phyloP scores from a whole-genome alignment of 2,888 invertebrate species.

The Synanthedon vespiformis region DNA sequence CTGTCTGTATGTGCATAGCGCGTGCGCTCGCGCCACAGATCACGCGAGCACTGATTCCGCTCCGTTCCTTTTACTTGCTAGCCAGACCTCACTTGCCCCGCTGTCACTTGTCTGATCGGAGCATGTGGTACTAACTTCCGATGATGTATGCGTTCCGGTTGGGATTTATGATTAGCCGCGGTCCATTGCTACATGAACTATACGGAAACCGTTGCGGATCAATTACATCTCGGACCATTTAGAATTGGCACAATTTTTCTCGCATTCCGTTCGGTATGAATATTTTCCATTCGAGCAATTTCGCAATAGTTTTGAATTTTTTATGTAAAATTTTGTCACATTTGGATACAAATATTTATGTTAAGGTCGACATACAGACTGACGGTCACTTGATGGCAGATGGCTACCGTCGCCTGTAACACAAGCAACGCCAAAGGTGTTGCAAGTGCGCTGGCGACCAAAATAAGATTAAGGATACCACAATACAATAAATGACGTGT shows the following conservation, averaged over 20 bases:
- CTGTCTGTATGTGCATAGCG: constrained; percentile 13
- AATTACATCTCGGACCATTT: constrained; percentile 1
- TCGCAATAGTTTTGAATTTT: no score
- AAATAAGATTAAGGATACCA: no score
- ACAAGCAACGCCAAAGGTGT: no score
- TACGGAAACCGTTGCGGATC: constrained; percentile 22
- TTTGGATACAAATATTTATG: not conserved
- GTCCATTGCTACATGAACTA: constrained; percentile 9
- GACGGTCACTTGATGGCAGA: no score
- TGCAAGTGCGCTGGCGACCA: no score
- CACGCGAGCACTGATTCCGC: constrained; percentile 51
- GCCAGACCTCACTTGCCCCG: constrained; percentile 30
- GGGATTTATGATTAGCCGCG: constrained; percentile 21
- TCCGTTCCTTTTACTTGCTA: constrained; percentile 47
- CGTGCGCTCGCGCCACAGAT: constrained; percentile 40
- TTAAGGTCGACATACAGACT: no score
- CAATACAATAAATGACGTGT: no score
- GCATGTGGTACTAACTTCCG: constrained; percentile 37
- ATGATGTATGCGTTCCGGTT: constrained; percentile 52
- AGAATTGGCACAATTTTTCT: not conserved
- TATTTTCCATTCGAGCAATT: not conserved
- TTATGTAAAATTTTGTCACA: no score
- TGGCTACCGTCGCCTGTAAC: no score
- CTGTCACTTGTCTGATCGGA: constrained; percentile 21
- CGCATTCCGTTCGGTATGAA: not conserved